These are phyloP conservation scores for Calephelis virginiensis DNA, from an alignment of 1,140 invertebrate species.

Conservation along the genomic window DNA sequence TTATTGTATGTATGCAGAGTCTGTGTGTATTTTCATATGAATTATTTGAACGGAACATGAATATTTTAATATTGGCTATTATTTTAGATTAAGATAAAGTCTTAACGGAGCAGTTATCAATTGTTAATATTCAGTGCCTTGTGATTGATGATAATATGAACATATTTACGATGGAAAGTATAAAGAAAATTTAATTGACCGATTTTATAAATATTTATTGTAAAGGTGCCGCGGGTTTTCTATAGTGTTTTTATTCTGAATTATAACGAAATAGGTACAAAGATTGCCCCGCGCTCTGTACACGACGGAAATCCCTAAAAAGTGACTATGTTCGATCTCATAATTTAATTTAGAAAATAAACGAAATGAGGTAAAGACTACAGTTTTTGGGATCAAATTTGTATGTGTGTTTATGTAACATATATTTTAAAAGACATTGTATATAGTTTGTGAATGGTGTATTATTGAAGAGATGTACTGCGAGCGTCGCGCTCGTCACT, in stretches of 20 bases:
- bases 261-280: slow-evolving; percentile 35
- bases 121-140: slow-evolving; percentile 73
- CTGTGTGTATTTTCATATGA: slow-evolving; percentile 75
- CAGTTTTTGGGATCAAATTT: slow-evolving; percentile 76
- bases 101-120: slow-evolving; percentile 63
- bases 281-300: slow-evolving; percentile 32
- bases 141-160: slow-evolving; percentile 64
- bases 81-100: slow-evolving; percentile 65
- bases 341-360: slow-evolving; percentile 77
- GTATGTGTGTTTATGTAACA: slow-evolving; percentile 73
- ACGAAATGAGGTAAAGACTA: slow-evolving; percentile 77
- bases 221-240: slow-evolving; percentile 18
- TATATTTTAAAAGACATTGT: slow-evolving; percentile 70
- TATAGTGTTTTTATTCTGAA: slow-evolving; percentile 20
- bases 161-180: slow-evolving; percentile 64
- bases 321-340: slow-evolving; percentile 74
- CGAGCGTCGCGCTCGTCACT: slow-evolving; percentile 55
- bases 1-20: slow-evolving; percentile 68
- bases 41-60: slow-evolving; percentile 69
- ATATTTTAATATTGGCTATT: slow-evolving; percentile 77
- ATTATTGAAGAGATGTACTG: slow-evolving; percentile 62
- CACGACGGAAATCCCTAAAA: slow-evolving; percentile 24
- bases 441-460: slow-evolving; percentile 76
- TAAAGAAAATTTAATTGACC: slow-evolving; percentile 30
- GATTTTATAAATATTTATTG: slow-evolving; percentile 22